Percentiles rank a stretch among this genome's conserved stretches.
Evolutionary conservation across 1,140 invertebrate genomes (phyloP).

Genomic region (Drosophila bocki): DNA sequence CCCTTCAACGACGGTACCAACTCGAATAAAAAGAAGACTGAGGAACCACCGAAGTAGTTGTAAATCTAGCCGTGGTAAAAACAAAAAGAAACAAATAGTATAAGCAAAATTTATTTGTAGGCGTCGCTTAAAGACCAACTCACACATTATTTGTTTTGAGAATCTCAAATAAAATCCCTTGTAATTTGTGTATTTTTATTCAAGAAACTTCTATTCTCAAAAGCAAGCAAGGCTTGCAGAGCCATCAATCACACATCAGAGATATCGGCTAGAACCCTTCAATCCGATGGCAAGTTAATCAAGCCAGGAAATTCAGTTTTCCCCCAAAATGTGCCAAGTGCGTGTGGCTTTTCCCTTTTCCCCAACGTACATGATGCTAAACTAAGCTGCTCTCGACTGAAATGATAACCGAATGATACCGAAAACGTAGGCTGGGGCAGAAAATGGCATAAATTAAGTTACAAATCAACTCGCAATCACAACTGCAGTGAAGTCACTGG

Average conservation of each 20-base stretch:
- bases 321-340: slow-evolving; percentile 10
- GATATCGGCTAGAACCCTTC: slow-evolving; percentile 20
- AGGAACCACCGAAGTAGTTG: not conserved
- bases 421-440: slow-evolving; percentile 13
- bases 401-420: slow-evolving; percentile 42
- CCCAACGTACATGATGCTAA: slow-evolving; percentile 18
- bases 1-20: slow-evolving; percentile 31
- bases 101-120: no score
- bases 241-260: slow-evolving; percentile 40
- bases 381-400: slow-evolving; percentile 55
- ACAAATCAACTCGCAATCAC: slow-evolving; percentile 46
- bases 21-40: slow-evolving; percentile 14
- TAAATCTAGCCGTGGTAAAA: not conserved
- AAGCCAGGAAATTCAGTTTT: slow-evolving; percentile 41
- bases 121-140: no score
- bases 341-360: not conserved
- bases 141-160: no score
- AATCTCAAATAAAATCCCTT: no score
- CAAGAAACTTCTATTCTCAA: not conserved
- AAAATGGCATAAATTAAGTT: slow-evolving; percentile 70
- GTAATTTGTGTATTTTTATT: no score
- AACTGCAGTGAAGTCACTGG: slow-evolving; percentile 23
- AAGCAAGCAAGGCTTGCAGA: not conserved
- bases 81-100: no score
- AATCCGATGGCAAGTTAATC: slow-evolving; percentile 50